Evolutionary conservation across 2,888 invertebrate species (phyloP).

Genomic region (Drosophila sordidula): DNA sequence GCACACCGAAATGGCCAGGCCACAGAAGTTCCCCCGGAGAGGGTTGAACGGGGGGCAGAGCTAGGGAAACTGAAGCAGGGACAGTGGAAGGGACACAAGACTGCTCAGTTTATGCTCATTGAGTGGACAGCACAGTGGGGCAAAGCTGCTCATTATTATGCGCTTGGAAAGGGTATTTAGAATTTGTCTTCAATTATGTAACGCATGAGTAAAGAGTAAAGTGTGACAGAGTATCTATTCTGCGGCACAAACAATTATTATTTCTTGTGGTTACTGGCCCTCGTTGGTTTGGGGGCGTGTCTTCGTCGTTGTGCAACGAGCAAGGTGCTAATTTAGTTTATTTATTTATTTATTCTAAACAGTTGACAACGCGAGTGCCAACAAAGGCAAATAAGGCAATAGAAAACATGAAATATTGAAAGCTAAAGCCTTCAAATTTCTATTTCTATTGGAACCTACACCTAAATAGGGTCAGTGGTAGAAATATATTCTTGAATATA

Average conservation of each 20-base stretch:
- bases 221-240: background rate
- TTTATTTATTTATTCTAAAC: no score
- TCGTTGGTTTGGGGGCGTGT: constrained; percentile 3
- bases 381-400: no score
- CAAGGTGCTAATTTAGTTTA: constrained; percentile 35
- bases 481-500: no score
- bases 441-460: no score
- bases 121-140: background rate
- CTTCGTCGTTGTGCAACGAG: constrained; percentile 10
- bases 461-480: no score
- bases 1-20: constrained; percentile 8
- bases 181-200: background rate
- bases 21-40: background rate
- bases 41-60: background rate
- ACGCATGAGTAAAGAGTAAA: no score
- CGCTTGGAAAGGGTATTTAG: no score
- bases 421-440: no score
- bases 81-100: background rate
- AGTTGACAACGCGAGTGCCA: no score
- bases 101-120: constrained; percentile 6
- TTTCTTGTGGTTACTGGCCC: background rate
- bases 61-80: background rate
- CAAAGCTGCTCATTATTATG: no score
- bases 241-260: background rate
- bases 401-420: no score